These are phyloP conservation scores for Heliconius hermathena DNA, from an alignment of 1,140 invertebrate species.

Conservation along the genomic window DNA sequence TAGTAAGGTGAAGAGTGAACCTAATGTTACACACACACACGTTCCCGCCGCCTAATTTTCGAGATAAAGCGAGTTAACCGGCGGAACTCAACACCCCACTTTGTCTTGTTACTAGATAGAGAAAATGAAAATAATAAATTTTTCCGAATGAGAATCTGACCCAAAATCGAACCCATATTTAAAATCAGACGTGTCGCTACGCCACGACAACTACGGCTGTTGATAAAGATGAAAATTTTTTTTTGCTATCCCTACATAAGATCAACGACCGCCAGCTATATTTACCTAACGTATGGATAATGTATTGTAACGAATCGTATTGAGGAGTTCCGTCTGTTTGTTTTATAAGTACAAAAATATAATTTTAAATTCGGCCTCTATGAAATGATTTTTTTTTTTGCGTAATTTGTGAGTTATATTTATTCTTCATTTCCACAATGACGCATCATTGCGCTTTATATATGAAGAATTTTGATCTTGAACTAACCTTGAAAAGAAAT, in stretches of 20 bases:
- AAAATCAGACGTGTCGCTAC: too few species aligned
- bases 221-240: neutral
- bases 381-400: neutral
- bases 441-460: neutral
- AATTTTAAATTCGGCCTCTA: conserved; percentile 15
- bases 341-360: conserved; percentile 18
- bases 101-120: too few species aligned
- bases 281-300: conserved; percentile 30
- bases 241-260: conserved; percentile 22
- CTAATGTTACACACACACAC: too few species aligned
- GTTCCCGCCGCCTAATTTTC: too few species aligned
- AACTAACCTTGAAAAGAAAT: neutral
- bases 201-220: too few species aligned
- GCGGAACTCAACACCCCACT: too few species aligned
- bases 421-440: neutral
- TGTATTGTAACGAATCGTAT: conserved; percentile 27
- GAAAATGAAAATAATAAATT: too few species aligned
- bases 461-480: neutral
- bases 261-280: conserved; percentile 28
- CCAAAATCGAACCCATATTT: too few species aligned
- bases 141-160: too few species aligned
- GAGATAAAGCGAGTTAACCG: too few species aligned
- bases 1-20: too few species aligned
- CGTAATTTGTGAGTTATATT: neutral
- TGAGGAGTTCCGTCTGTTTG: conserved; percentile 29